Evolutionary conservation across 2,797 vertebrate species (phyloP).

Genomic region (Typhlichthys subterraneus): DNA sequence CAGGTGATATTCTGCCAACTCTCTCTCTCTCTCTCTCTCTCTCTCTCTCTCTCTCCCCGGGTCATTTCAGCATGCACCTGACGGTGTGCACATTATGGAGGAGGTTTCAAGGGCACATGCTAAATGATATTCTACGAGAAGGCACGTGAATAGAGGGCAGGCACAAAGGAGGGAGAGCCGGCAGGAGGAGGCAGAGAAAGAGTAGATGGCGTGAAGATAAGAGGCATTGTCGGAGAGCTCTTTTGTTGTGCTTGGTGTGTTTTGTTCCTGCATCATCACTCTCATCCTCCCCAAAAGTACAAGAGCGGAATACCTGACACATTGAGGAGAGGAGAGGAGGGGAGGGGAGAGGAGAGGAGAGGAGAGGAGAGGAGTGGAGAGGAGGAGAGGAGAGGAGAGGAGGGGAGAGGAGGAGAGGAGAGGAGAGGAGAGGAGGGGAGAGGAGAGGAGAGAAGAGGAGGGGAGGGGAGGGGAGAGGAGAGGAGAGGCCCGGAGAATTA

Average conservation of each 20-base stretch:
- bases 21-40: background rate
- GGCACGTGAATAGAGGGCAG: conserved; percentile 37
- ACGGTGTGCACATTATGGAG: conserved; percentile 52
- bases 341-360: background rate
- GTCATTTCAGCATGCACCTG: conserved; percentile 55
- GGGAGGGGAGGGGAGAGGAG: too few relatives aligned
- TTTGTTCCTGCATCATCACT: conserved; percentile 61
- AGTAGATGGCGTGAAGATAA: conserved; percentile 68
- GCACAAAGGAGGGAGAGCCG: conserved; percentile 59
- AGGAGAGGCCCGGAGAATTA: too few relatives aligned
- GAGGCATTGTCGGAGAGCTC: conserved; percentile 68
- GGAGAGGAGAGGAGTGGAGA: too few relatives aligned
- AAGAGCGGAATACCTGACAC: conserved; percentile 74
- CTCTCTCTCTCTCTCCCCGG: conserved; percentile 30
- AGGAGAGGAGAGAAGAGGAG: too few relatives aligned
- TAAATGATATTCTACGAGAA: conserved; percentile 71
- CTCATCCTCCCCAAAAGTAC: conserved; percentile 61
- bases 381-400: conserved; percentile 59
- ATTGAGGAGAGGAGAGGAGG: conserved; percentile 69
- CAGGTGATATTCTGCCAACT: conserved; percentile 35
- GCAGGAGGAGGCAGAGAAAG: conserved; percentile 53
- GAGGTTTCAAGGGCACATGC: conserved; percentile 75
- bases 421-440: background rate
- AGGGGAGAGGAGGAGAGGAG: conserved; percentile 49
- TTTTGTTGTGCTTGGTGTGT: conserved; percentile 66